Evolutionary conservation across 2,113 vertebrate genomes (phyloP).

Genomic region (Orientallactaga bullata): DNA sequence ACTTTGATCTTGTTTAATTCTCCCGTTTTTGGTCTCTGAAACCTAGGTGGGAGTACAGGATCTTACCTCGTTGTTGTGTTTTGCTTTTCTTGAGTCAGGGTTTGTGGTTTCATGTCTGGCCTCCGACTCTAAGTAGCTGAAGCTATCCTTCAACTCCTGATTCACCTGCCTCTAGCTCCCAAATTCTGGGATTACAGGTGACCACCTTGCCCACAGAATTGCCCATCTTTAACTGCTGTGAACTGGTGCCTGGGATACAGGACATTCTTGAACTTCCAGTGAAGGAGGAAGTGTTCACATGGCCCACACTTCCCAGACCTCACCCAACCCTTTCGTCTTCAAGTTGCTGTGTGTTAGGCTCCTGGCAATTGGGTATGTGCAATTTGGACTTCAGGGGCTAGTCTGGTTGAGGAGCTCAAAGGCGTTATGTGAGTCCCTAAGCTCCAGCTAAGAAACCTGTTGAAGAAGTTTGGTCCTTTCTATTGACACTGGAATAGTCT

Average conservation of each 20-base stretch:
- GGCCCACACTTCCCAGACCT: neutral
- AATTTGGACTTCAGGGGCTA: too few species aligned
- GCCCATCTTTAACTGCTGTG: neutral
- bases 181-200: neutral
- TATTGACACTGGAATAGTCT: neutral
- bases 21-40: conserved; percentile 3
- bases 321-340: neutral
- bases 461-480: neutral
- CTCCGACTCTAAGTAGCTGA: neutral
- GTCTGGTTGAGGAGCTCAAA: neutral
- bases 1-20: neutral
- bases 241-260: neutral
- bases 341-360: neutral
- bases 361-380: too few species aligned
- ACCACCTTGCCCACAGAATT: too few species aligned
- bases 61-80: neutral
- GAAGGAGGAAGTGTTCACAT: neutral
- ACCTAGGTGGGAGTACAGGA: neutral
- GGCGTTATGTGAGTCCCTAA: neutral
- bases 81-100: neutral
- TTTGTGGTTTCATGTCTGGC: too few species aligned
- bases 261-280: neutral
- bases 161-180: neutral
- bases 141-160: neutral
- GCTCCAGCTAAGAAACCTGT: neutral